Evolutionary conservation across 1,140 invertebrate species (phyloP).

Genomic region (Nasonia giraulti): DNA sequence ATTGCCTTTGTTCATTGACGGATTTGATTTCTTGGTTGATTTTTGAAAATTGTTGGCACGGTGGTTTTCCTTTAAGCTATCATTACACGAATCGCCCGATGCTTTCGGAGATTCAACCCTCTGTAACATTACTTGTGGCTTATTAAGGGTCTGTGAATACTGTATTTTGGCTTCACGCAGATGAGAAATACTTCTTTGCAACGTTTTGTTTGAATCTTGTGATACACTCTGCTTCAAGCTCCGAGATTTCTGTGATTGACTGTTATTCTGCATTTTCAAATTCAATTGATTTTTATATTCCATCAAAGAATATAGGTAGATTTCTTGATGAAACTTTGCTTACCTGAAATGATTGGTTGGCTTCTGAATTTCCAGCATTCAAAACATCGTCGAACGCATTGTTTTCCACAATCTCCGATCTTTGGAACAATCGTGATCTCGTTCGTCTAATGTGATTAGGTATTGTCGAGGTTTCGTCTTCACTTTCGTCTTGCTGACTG

Average conservation of each 20-base stretch:
- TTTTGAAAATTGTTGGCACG: neutral
- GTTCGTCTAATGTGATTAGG: slow-evolving; percentile 31
- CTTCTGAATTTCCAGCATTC: neutral
- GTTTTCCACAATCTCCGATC: neutral
- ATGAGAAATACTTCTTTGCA: neutral
- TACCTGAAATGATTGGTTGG: neutral
- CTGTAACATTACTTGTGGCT: neutral
- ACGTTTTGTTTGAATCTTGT: neutral
- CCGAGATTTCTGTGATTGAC: neutral
- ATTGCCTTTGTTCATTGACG: neutral
- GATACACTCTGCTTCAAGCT: neutral
- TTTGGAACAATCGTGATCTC: slow-evolving; percentile 13
- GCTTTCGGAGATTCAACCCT: neutral
- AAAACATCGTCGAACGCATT: neutral
- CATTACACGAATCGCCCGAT: neutral
- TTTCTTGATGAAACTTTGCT: neutral
- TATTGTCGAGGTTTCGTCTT: slow-evolving; percentile 25
- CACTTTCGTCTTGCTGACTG: neutral
- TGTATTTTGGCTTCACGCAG: neutral
- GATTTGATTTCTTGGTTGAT: neutral
- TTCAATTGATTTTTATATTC: neutral
- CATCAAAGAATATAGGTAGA: neutral
- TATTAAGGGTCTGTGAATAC: neutral
- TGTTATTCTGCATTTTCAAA: neutral
- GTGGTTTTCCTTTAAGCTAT: slow-evolving; percentile 12